phyloP scores from a whole-genome alignment of 2,888 invertebrate genomes.

The Nesidiocoris tenuis region DNA sequence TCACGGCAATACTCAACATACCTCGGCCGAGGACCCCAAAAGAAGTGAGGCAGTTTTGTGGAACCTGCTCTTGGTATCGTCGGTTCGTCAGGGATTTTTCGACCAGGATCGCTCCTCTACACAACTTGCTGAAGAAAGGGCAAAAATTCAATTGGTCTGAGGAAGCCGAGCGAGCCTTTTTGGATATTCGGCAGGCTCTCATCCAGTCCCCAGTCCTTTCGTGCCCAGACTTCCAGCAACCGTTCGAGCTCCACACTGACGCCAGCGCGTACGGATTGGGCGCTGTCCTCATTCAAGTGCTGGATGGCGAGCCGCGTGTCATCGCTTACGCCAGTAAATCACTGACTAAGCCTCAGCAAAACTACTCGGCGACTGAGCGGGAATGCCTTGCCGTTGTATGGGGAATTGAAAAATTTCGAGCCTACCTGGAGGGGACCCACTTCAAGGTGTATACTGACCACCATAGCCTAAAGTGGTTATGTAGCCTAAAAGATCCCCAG shows the following conservation, averaged over 20 bases:
- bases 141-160: not conserved
- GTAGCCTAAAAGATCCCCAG: slow-evolving; percentile 49
- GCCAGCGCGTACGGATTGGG: slow-evolving; percentile 41
- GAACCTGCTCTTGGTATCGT: slow-evolving; percentile 48
- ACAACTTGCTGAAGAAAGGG: not conserved
- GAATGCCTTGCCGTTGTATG: slow-evolving; percentile 47
- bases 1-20: slow-evolving; percentile 20
- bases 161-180: slow-evolving; percentile 23
- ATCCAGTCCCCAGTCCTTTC: slow-evolving; percentile 41
- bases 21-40: slow-evolving; percentile 16
- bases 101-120: slow-evolving; percentile 46
- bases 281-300: slow-evolving; percentile 32
- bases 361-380: slow-evolving; percentile 48
- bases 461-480: slow-evolving; percentile 50
- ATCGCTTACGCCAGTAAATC: slow-evolving; percentile 50
- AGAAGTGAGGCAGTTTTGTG: slow-evolving; percentile 23
- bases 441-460: no score
- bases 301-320: slow-evolving; percentile 46
- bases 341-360: slow-evolving; percentile 46
- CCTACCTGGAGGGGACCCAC: slow-evolving; percentile 50
- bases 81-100: slow-evolving; percentile 51
- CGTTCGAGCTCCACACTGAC: slow-evolving; percentile 43
- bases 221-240: slow-evolving; percentile 44
- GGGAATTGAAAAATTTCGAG: slow-evolving; percentile 48
- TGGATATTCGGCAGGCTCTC: slow-evolving; percentile 21